Base-by-base conservation (phyloP, 1,140 invertebrate species). In the Drosophila quadrilineata region DNA sequence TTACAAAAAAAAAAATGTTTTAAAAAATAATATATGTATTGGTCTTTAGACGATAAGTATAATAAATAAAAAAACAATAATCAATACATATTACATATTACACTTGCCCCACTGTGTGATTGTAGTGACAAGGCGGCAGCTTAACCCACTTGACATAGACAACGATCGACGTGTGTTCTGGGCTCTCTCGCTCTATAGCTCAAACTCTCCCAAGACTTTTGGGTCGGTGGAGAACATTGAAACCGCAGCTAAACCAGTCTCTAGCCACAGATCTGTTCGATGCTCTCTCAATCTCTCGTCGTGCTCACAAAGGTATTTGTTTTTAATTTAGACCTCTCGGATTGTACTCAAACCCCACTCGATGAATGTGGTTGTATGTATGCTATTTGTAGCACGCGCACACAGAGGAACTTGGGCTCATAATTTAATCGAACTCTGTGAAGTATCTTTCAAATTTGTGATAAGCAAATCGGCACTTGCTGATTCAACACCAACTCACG, bases 141-240 rank as follows among this genome's bases (percentile, higher is more conserved):
- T 54, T 62, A 62, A 67, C 57, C 64, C 64, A 62, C 53, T 67
- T 67, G 58, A 63, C 58, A 54, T 45, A 45, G 63, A 31, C 45
- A 38, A 36, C 54, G 56, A 66, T 66, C 63, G 63, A 63, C 56
- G 28, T 10, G 45, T 21, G 50, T 28, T 16, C n/a, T 53, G 3
- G 3, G 22, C 28, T 64, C 21, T 35, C 24, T 3, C 16, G 6
- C 3, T 40, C 36, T 38, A 14, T 38, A 8, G 9, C 36, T 19
- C 14, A 40, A 14, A 16, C 36, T 53, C 14, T 50, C 24, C 3
- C 6, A 14, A 21, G 24, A 10, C 38, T 26, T n/a, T n/a, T n/a
- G n/a, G n/a, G 36, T 29, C 31, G 22, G 10, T 14, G 10, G 14
- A 8, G 31, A 14, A 28, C 29, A 22, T 6, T 21, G 35, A 16